Evolutionary conservation across 1,140 invertebrate species (phyloP).

Genomic region (Adelges cooleyi): DNA sequence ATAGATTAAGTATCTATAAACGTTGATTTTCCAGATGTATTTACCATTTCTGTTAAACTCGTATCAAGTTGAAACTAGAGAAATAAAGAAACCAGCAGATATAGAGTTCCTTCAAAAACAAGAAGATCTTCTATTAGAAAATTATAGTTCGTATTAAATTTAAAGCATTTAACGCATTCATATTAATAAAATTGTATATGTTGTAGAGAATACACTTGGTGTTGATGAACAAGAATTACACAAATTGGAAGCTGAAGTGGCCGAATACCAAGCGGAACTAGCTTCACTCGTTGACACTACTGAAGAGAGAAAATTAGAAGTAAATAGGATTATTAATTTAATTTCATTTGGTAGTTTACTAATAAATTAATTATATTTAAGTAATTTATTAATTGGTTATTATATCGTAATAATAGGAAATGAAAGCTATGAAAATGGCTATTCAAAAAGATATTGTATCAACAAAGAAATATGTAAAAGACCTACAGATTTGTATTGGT

Average conservation of each 20-base stretch:
- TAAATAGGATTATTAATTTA: not conserved
- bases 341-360: not conserved
- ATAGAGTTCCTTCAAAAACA: slow-evolving; percentile 3
- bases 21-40: not conserved
- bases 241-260: slow-evolving; percentile 3
- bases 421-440: slow-evolving; percentile 5
- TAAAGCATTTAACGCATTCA: too few species aligned
- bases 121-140: slow-evolving; percentile 9
- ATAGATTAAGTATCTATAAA: too few species aligned
- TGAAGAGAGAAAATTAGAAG: slow-evolving; percentile 17
- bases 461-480: slow-evolving; percentile 18
- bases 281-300: not conserved
- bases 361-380: not conserved
- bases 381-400: not conserved
- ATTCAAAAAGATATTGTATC: not conserved
- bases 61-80: slow-evolving; percentile 22
- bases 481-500: slow-evolving; percentile 5
- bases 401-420: not conserved
- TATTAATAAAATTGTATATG: too few species aligned
- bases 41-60: slow-evolving; percentile 22
- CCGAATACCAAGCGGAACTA: not conserved
- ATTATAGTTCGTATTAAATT: slow-evolving; percentile 15
- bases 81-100: not conserved
- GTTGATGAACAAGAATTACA: slow-evolving; percentile 1
- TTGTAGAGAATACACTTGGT: slow-evolving; percentile 3